Conservation (phyloP, 1,140 invertebrate species). For the Leptonema lineaticorne region DNA sequence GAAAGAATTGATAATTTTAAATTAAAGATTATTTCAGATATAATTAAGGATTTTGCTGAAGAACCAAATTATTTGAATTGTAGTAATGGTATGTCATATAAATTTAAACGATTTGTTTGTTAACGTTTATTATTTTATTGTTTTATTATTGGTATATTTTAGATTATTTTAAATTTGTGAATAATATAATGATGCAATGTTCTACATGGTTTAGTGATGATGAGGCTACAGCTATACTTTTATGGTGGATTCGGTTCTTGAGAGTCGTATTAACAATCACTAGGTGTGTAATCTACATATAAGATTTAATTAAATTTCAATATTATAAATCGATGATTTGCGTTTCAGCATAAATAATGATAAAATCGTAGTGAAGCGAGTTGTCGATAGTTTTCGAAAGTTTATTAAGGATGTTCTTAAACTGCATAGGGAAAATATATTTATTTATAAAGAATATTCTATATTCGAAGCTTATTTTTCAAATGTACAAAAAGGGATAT, state of each 20-base stretch:
- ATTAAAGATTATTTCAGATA: slow-evolving; percentile 28
- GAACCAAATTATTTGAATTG: slow-evolving; percentile 32
- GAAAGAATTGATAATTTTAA: slow-evolving; percentile 17
- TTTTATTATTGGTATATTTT: slow-evolving; percentile 18
- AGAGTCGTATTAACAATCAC: background rate
- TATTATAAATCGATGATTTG: background rate
- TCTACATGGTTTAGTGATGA: slow-evolving; percentile 26
- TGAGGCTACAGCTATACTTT: slow-evolving; percentile 36
- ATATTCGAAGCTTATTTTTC: slow-evolving; percentile 32
- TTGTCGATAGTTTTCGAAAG: slow-evolving; percentile 17
- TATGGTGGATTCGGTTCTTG: slow-evolving; percentile 37
- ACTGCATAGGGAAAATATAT: slow-evolving; percentile 23
- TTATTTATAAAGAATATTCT: slow-evolving; percentile 35
- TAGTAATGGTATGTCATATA: slow-evolving; percentile 8
- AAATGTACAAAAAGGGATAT: slow-evolving; percentile 16
- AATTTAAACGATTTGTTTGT: background rate
- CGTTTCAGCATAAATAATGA: background rate
- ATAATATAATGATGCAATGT: slow-evolving; percentile 33
- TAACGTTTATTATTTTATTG: background rate
- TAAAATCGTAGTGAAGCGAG: background rate
- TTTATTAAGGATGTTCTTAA: slow-evolving; percentile 36
- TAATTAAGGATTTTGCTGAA: slow-evolving; percentile 36
- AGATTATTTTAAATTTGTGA: slow-evolving; percentile 39
- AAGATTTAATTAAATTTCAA: background rate
- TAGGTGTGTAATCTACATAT: background rate